A percentile compares a stretch with the other conserved stretches of the same genome.
phyloP scores from a whole-genome alignment of 1,140 invertebrate species.

The Drosophila asahinai region DNA sequence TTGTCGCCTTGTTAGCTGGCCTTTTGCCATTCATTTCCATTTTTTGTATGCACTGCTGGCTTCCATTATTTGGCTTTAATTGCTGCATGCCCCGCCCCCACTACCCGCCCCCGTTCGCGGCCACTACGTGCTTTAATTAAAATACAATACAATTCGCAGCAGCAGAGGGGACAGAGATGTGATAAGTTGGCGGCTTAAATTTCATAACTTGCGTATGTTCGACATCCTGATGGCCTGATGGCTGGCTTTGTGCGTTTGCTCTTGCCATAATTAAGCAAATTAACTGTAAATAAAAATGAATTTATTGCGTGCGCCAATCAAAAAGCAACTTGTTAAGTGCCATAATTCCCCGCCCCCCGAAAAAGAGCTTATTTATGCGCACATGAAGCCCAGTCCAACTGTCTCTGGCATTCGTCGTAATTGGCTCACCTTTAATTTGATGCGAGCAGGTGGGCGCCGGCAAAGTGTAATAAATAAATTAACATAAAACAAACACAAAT shows the following conservation, averaged over 20 bases:
- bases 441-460: conserved; percentile 27
- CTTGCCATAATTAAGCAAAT: conserved; percentile 70
- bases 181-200: conserved; percentile 69
- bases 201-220: conserved; percentile 42
- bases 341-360: conserved; percentile 43
- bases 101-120: no score
- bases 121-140: conserved; percentile 77
- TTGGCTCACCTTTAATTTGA: conserved; percentile 65
- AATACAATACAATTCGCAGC: conserved; percentile 56
- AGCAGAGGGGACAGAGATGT: conserved; percentile 24
- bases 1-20: conserved; percentile 73
- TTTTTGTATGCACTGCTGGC: conserved; percentile 77
- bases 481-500: conserved; percentile 83
- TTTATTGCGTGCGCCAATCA: conserved; percentile 71
- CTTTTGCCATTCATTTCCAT: conserved; percentile 76
- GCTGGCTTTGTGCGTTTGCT: conserved; percentile 30
- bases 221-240: conserved; percentile 9
- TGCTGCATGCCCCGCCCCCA: conserved; percentile 64
- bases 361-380: conserved; percentile 63
- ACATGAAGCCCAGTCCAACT: conserved; percentile 28
- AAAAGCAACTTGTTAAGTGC: conserved; percentile 78
- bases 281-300: conserved; percentile 73
- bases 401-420: conserved; percentile 58
- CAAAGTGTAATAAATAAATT: conserved; percentile 76
- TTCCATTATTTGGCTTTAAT: conserved; percentile 82